Base-by-base conservation (phyloP, 2,113 vertebrate species). In the Speoplatyrhinus poulsoni region DNA sequence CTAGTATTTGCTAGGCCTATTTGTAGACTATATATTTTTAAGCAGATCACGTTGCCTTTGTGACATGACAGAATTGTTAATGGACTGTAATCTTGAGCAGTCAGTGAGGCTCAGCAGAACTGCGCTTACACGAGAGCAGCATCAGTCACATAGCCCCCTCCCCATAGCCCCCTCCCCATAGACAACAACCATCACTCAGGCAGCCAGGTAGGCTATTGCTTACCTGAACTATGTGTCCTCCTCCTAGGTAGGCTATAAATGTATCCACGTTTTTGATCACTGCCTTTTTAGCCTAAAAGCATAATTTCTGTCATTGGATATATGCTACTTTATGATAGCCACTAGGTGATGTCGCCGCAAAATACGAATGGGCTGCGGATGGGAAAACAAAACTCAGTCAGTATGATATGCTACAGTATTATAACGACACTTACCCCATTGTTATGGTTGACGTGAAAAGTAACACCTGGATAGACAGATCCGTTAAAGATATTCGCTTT, bases 401-500 rank as follows among this genome's bases (percentile, higher is more conserved):
- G 47, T 48, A 46, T 67, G 26, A 26, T 26, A 26, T 26, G 52
- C 65, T 49, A 9, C 69, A 62, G 76, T 69, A 62, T 79, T 66
- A 80, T 75, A 76, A 80, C 65, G 60, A 63, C 80, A 89, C 90
- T 89, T 84, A 91, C 90, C 90, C 90, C 90, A 91, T 91, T 86
- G 82, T 81, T 81, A 82, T 82, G 82, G 84, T 17, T 46, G 81
- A 73, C 53, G 85, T 77, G 61, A 62, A 70, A 61, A 75, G 67
- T 73, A 82, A 82, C 77, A 80, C 76, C 59, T 79, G 79, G 70
- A 41, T 9, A 46, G 36, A 41, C 36, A 41, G 36, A 41, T 41
- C 36, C 36, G 36, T 41, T 41, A 6, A 26, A 26, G 36, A 5
- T 41, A 41, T 41, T 41, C 36, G 36, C 36, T 41, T 41, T 41